These are phyloP conservation scores for Nephrotoma appendiculata DNA, from an alignment of 2,888 invertebrate genomes.

Conservation along the genomic window DNA sequence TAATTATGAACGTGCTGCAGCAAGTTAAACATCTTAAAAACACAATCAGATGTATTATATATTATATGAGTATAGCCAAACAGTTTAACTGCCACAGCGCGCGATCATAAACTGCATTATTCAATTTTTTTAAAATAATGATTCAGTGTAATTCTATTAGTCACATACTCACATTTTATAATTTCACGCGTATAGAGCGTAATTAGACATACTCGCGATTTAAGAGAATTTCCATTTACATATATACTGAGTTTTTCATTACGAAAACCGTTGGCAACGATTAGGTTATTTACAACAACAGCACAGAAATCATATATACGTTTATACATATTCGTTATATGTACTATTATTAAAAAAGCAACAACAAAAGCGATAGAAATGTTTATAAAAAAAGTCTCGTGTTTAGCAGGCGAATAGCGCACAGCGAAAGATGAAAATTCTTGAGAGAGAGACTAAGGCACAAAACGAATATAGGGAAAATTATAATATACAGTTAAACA, in stretches of 20 bases:
- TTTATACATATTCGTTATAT: not conserved
- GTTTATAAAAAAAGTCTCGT: not conserved
- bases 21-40: not conserved
- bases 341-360: not conserved
- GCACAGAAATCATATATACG: not conserved
- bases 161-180: not conserved
- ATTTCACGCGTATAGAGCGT: not conserved
- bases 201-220: not conserved
- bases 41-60: not conserved
- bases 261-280: not conserved
- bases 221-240: not conserved
- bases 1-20: not conserved
- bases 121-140: not conserved
- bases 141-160: not conserved
- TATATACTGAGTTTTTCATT: not conserved
- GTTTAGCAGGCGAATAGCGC: not conserved
- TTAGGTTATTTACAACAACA: not conserved
- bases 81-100: not conserved
- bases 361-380: not conserved
- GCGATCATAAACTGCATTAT: not conserved
- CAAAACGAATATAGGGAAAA: not conserved
- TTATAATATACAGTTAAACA: not conserved
- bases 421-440: not conserved
- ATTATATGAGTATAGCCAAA: not conserved
- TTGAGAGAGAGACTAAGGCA: not conserved